These are phyloP conservation scores for Chanos chanos DNA, from an alignment of 2,797 vertebrate species.

Conservation along the genomic window DNA sequence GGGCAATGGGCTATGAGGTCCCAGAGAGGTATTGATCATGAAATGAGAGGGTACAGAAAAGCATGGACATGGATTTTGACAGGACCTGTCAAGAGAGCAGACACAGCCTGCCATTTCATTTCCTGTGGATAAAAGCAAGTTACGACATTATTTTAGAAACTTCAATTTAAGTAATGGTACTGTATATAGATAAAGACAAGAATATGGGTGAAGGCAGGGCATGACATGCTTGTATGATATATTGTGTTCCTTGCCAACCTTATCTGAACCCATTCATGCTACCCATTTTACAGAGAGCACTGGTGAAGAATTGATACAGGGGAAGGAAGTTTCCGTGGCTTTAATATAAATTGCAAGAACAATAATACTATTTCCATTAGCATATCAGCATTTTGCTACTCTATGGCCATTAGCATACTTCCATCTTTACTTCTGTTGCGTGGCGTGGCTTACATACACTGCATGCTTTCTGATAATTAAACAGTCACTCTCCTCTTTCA, in stretches of 20 bases:
- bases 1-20: constrained; percentile 41
- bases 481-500: too few relatives aligned
- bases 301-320: constrained; percentile 1
- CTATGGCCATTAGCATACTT: too few relatives aligned
- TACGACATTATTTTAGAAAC: constrained; percentile 21
- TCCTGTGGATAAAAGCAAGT: constrained; percentile 37
- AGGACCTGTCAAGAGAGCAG: constrained; percentile 14
- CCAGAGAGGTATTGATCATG: constrained; percentile 26
- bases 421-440: not conserved
- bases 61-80: constrained; percentile 23
- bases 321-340: not conserved
- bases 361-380: not conserved
- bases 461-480: too few relatives aligned
- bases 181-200: too few relatives aligned
- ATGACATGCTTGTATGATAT: too few relatives aligned
- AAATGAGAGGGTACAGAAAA: constrained; percentile 23
- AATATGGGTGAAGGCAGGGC: too few relatives aligned
- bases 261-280: constrained; percentile 2
- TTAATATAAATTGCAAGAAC: not conserved
- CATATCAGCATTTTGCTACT: not conserved
- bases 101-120: constrained; percentile 22
- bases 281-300: not conserved
- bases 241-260: too few relatives aligned
- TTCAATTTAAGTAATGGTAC: constrained; percentile 21
- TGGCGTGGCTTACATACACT: too few relatives aligned